A percentile compares a stretch with the other conserved stretches of the same genome.
Evolutionary conservation across 1,140 invertebrate species (phyloP).

Genomic region (Calliphora vicina): DNA sequence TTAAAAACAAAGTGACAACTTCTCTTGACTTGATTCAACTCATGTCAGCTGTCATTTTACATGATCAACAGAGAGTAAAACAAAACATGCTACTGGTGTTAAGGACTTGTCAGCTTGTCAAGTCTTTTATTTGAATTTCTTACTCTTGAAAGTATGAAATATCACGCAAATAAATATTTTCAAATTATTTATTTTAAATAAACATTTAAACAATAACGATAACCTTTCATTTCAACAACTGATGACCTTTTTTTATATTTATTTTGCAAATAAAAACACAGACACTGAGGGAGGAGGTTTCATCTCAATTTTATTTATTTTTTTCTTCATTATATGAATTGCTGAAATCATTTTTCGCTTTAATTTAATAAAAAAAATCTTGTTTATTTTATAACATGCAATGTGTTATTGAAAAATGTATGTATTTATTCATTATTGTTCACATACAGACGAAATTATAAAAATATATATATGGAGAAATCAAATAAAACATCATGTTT

Average conservation of each 20-base stretch:
- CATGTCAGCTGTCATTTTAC: no score
- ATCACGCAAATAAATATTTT: no score
- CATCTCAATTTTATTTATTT: not conserved
- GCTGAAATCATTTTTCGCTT: not conserved
- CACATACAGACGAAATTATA: not conserved
- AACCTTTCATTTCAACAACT: conserved; percentile 6
- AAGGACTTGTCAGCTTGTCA: no score
- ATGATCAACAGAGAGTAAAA: no score
- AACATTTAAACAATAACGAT: not conserved
- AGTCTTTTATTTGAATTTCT: no score
- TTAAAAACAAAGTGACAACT: no score
- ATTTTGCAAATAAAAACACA: not conserved
- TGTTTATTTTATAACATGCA: not conserved
- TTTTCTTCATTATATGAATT: no score
- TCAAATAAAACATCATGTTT: not conserved
- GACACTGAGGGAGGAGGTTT: not conserved
- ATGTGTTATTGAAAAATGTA: not conserved
- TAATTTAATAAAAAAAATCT: not conserved
- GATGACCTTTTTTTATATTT: not conserved
- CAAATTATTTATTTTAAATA: no score
- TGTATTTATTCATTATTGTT: not conserved
- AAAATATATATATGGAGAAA: not conserved
- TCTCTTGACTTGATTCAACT: no score
- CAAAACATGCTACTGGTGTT: no score
- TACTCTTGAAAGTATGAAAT: no score